A percentile compares a stretch with the other conserved stretches of the same genome.
These are phyloP conservation scores for Diplogasteroides magnus DNA, from an alignment of 1,140 invertebrate genomes.

Conservation along the genomic window DNA sequence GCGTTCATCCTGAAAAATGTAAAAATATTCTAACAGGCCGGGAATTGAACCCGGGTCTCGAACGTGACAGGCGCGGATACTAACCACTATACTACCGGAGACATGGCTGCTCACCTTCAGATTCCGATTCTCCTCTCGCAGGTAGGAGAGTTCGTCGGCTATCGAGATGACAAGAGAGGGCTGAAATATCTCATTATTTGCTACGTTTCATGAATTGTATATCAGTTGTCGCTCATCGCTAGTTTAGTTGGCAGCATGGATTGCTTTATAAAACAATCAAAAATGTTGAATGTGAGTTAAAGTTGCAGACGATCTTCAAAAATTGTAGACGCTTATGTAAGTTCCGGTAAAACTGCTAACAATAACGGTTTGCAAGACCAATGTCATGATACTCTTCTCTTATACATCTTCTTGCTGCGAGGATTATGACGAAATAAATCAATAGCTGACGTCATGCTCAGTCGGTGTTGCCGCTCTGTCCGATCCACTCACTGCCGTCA, in stretches of 20 bases:
- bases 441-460: constrained; percentile 35
- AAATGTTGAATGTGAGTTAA: neutral
- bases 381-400: neutral
- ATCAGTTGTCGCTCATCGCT: neutral
- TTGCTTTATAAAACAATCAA: neutral
- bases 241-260: neutral
- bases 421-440: neutral
- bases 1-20: no score
- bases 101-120: neutral
- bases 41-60: neutral
- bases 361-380: no score
- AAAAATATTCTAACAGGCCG: neutral
- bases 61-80: neutral
- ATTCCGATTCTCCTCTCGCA: neutral
- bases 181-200: neutral
- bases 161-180: neutral
- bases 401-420: no score
- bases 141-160: neutral
- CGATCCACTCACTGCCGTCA: constrained; percentile 44
- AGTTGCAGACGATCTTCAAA: neutral
- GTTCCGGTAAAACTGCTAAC: no score
- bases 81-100: neutral
- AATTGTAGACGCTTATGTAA: neutral
- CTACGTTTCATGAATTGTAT: neutral
- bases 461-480: constrained; percentile 45